Evolutionary conservation across 2,113 vertebrate genomes (phyloP), one percentile per base, ranked within the genome.

Genomic region (Anolis sagrei): DNA sequence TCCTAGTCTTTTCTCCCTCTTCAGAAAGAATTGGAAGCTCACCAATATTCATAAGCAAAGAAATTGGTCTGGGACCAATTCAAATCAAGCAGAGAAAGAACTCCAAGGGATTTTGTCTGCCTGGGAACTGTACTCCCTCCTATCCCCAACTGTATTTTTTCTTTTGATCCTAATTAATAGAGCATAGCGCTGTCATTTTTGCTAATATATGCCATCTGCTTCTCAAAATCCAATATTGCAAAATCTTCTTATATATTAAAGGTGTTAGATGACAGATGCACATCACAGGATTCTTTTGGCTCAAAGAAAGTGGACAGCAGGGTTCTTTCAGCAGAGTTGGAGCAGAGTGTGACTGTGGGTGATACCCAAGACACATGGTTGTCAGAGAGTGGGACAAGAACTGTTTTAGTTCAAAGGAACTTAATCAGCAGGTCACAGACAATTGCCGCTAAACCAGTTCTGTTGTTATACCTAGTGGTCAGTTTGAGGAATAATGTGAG

Each of bases 241-340:
- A 54, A n/a, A 34, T n/a, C 58, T 70, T 54, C 80, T 72, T 39
- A 81, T 48, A 64, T 68, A 23, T 54, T 82, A 54, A 73, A 73
- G 21, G 16, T 64, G 62, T 7, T 76, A 84, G 49, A 76, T 76
- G 25, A 66, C 44, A 84, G 73, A 34, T 51, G 21, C 61, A 51
- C 73, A 84, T 66, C 18, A 49, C 21, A 27, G 29, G 54, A 11
- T 3, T 61, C n/a, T 76, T 29, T 62, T 76, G 58, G 29, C 34
- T 32, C 19, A 7, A 83, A 76, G 61, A 25, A 19, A 25, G 13
- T 64, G 61, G 5, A 66, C 61, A 36, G 82, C 74, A 76, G 61
- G 14, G 14, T 49, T 61, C 73, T 66, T 84, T 84, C n/a, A 76
- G 44, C 16, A 1, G 1, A 66, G 3, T 66, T 84, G 73, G 62